Percentiles rank a stretch among this genome's conserved stretches.
Conservation (phyloP, 2,888 invertebrate genomes). For the Silvanus unidentatus region DNA sequence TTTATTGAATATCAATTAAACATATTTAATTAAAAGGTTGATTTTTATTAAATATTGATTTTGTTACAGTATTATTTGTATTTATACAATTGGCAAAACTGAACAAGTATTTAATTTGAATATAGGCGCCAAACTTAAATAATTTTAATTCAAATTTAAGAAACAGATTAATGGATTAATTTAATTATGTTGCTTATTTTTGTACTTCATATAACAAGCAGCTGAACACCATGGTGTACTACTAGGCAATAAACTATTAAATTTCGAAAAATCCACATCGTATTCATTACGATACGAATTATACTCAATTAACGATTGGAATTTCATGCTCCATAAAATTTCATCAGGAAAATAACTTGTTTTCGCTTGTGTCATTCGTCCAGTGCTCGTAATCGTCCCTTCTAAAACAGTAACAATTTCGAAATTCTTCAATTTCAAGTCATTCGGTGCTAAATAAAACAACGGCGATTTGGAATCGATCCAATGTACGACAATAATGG, state of each 20-base stretch:
- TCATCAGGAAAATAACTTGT: slow-evolving; percentile 23
- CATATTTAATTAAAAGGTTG: too few relatives aligned
- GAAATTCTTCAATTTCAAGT: slow-evolving; percentile 67
- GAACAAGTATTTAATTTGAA: too few relatives aligned
- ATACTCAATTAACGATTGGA: slow-evolving; percentile 14
- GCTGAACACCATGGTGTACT: slow-evolving; percentile 22
- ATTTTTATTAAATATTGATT: too few relatives aligned
- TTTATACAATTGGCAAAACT: too few relatives aligned
- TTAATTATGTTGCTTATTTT: background rate
- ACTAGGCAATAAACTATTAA: slow-evolving; percentile 15
- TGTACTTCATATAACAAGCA: slow-evolving; percentile 8
- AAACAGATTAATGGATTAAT: too few relatives aligned
- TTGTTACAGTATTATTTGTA: too few relatives aligned
- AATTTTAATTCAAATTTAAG: too few relatives aligned
- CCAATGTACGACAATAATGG: slow-evolving; percentile 79
- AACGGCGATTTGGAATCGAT: slow-evolving; percentile 80
- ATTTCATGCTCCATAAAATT: slow-evolving; percentile 22
- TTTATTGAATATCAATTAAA: too few relatives aligned
- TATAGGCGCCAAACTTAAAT: too few relatives aligned
- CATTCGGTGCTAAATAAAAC: slow-evolving; percentile 78
- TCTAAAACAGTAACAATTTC: slow-evolving; percentile 23
- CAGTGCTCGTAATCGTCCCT: slow-evolving; percentile 22
- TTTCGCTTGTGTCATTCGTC: slow-evolving; percentile 22
- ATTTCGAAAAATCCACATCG: slow-evolving; percentile 23
- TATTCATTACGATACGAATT: slow-evolving; percentile 17